Evolutionary conservation across 2,113 vertebrate genomes (phyloP), one percentile per base, ranked within the genome.

Genomic region (Urocitellus parryii): DNA sequence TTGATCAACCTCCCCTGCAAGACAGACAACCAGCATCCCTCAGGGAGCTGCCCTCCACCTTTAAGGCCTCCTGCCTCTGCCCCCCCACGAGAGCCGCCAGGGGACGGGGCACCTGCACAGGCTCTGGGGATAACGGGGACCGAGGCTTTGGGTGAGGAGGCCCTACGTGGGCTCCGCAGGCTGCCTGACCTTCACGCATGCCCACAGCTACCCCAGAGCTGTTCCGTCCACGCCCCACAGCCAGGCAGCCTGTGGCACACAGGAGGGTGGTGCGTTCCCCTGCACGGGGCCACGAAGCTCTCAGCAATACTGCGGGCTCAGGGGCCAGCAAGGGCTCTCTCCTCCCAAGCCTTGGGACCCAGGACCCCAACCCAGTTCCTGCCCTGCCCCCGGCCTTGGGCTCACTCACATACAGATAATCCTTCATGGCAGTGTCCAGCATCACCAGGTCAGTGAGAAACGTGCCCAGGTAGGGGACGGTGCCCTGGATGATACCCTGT

Each of bases 351-450:
- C 48, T n/a, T 9, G 2, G 74, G 22, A 29, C 6, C 39, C 58
- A 0, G 0, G 63, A 73, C 34, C 3, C 17, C 24, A 63, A 11
- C 80, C 16, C 0, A 0, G 51, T 13, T 58, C 61, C 80, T 14
- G 5, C 12, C 45, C 56, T 58, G 56, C 20, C 56, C 56, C 45
- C 0, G 17, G 34, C 16, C 68, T 18, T 0, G 22, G 7, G 79
- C 63, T 37, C 87, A 97, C 99, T 90, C 94, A 99, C 99, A 67
- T 99, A 99, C 67, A 99, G 98, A 96, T 99, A 99, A 96, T 99
- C 99, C 98, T 99, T 99, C 99, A 99, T 99, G 80, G 99, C 99
- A 0, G 99, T 99, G 98, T 99, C 99, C 98, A 99, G 99, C 99
- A 99, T 99, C 97, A 99, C 99, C 97, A 99, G 98, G 98, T 99